Evolutionary conservation across 1,140 invertebrate species (phyloP).

Genomic region (Sitophilus oryzae): DNA sequence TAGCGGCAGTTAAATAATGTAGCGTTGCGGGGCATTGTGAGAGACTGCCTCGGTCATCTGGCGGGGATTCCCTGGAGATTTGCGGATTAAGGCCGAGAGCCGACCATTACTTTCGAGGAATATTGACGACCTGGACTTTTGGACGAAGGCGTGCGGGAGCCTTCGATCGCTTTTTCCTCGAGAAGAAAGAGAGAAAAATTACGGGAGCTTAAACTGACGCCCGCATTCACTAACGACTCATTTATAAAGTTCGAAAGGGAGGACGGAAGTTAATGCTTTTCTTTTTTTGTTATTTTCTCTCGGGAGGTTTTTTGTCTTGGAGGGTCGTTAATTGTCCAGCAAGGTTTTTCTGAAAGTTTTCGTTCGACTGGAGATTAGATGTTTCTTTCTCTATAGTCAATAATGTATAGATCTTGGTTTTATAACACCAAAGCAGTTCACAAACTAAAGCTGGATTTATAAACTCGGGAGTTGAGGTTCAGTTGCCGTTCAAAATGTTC

Average conservation of each 20-base stretch:
- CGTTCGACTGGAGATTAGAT: too few relatives aligned
- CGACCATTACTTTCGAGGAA: constrained; percentile 34
- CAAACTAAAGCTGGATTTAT: too few relatives aligned
- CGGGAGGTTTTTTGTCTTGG: too few relatives aligned
- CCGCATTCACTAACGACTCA: constrained; percentile 23
- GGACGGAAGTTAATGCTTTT: not conserved
- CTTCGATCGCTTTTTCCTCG: constrained; percentile 11
- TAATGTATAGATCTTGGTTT: too few relatives aligned
- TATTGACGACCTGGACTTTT: constrained; percentile 27
- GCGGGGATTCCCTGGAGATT: constrained; percentile 32
- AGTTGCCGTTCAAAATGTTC: too few relatives aligned
- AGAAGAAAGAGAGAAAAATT: constrained; percentile 20
- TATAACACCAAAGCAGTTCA: too few relatives aligned
- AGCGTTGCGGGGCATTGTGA: constrained; percentile 31
- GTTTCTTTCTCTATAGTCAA: too few relatives aligned
- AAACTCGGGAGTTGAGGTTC: too few relatives aligned
- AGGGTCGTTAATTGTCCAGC: too few relatives aligned
- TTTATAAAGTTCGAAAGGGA: constrained; percentile 16
- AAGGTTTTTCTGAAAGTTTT: too few relatives aligned
- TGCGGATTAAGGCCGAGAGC: constrained; percentile 35
- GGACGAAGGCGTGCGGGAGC: constrained; percentile 16
- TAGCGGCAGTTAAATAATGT: constrained; percentile 38
- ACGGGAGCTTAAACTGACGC: constrained; percentile 15
- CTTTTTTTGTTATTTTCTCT: not conserved
- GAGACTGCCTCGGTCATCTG: constrained; percentile 31